These are phyloP conservation scores for Centropus bengalensis DNA, from an alignment of 2,113 vertebrate species.

Conservation along the genomic window DNA sequence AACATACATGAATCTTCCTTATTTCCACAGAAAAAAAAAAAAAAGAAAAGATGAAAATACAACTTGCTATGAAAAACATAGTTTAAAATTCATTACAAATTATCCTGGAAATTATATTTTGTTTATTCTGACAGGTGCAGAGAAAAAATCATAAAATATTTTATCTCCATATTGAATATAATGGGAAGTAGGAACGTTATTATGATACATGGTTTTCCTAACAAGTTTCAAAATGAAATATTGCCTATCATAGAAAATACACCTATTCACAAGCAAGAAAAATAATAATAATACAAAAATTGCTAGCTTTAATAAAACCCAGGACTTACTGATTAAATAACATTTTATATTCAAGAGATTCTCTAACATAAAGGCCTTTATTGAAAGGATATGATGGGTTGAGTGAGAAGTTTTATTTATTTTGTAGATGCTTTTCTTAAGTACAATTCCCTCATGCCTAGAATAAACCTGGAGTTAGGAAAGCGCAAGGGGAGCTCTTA, in stretches of 20 bases:
- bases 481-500: conserved; percentile 43
- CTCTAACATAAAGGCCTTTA: conserved; percentile 39
- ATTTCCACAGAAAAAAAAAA: too few relatives aligned
- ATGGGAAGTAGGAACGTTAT: conserved; percentile 35
- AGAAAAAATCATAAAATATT: conserved; percentile 42
- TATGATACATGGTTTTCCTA: conserved; percentile 46
- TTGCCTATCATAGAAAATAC: conserved; percentile 34
- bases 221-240: conserved; percentile 58
- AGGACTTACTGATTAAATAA: conserved; percentile 56
- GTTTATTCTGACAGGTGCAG: conserved; percentile 42
- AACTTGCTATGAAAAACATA: background rate
- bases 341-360: conserved; percentile 54
- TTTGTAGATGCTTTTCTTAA: conserved; percentile 51
- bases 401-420: conserved; percentile 58
- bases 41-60: conserved; percentile 5
- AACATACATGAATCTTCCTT: background rate
- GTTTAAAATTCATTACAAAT: conserved; percentile 48
- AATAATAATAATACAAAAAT: conserved; percentile 13
- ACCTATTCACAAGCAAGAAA: conserved; percentile 28
- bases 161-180: conserved; percentile 14
- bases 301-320: conserved; percentile 46
- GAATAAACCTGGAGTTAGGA: conserved; percentile 53
- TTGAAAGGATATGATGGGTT: conserved; percentile 35
- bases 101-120: conserved; percentile 49
- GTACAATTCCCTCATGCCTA: conserved; percentile 36